These are phyloP conservation scores for Stictonetta naevosa DNA, from an alignment of 2,113 vertebrate species.

Conservation along the genomic window DNA sequence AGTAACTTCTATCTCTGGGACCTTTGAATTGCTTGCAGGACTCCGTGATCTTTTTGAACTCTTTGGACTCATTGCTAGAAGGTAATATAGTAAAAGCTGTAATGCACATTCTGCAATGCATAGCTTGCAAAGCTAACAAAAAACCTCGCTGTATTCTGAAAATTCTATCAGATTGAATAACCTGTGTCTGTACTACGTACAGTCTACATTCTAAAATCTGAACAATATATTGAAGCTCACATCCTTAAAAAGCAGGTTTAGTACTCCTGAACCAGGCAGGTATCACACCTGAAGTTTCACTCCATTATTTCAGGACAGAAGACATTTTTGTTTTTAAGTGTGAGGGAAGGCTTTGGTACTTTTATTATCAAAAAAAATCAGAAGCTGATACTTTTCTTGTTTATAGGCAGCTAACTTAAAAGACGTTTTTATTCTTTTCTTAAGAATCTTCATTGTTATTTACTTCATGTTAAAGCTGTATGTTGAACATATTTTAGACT, in stretches of 20 bases:
- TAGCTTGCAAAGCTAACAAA: neutral
- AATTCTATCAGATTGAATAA: neutral
- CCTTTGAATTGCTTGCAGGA: conserved; percentile 56
- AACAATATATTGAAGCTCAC: neutral
- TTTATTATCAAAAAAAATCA: neutral
- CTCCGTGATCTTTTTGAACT: conserved; percentile 46
- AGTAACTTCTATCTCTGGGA: conserved; percentile 79
- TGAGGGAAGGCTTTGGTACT: neutral
- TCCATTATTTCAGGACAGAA: neutral
- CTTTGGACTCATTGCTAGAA: conserved; percentile 61
- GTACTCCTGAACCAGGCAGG: neutral
- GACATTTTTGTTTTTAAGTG: neutral
- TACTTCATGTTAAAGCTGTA: neutral
- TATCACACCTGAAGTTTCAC: neutral
- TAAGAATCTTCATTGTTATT: neutral
- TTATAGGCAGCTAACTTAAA: neutral
- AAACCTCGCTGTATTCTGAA: neutral
- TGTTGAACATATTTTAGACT: neutral
- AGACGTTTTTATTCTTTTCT: neutral
- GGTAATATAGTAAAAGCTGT: neutral
- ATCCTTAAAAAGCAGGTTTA: neutral
- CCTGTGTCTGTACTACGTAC: neutral
- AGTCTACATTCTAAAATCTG: neutral
- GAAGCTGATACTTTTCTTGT: neutral
- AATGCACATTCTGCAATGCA: neutral